Conservation (phyloP, 2,113 vertebrate species). For the Lophotis ruficrista region DNA sequence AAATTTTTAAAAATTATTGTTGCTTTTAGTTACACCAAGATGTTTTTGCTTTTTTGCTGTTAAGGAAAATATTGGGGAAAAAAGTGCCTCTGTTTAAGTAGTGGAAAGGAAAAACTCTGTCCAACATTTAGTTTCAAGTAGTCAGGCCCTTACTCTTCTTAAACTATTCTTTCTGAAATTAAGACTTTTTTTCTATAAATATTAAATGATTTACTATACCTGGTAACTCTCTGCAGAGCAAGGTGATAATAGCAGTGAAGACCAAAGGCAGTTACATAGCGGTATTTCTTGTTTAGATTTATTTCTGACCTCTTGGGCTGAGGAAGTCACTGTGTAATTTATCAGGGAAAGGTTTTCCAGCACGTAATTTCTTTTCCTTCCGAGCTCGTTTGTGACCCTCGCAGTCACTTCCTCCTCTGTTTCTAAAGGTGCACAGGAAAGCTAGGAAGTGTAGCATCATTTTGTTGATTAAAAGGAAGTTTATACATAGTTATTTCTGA, state of each 20-base stretch:
- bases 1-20: neutral
- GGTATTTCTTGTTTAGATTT: neutral
- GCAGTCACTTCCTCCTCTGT: neutral
- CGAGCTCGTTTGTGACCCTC: neutral
- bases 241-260: neutral
- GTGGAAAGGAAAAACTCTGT: neutral
- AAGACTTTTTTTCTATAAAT: neutral
- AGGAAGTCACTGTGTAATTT: neutral
- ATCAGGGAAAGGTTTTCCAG: neutral
- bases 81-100: neutral
- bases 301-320: neutral
- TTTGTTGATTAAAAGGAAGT: neutral
- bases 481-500: neutral
- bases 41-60: neutral
- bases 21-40: neutral
- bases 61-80: neutral
- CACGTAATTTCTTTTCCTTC: neutral
- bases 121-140: neutral
- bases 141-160: neutral
- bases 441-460: neutral
- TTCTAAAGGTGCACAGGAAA: neutral
- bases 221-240: neutral
- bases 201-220: neutral
- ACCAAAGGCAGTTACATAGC: neutral
- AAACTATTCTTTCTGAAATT: neutral